Percentiles rank a stretch among this genome's conserved stretches.
These are phyloP conservation scores for Drosophila navojoa DNA, from an alignment of 1,140 invertebrate species.

Conservation along the genomic window DNA sequence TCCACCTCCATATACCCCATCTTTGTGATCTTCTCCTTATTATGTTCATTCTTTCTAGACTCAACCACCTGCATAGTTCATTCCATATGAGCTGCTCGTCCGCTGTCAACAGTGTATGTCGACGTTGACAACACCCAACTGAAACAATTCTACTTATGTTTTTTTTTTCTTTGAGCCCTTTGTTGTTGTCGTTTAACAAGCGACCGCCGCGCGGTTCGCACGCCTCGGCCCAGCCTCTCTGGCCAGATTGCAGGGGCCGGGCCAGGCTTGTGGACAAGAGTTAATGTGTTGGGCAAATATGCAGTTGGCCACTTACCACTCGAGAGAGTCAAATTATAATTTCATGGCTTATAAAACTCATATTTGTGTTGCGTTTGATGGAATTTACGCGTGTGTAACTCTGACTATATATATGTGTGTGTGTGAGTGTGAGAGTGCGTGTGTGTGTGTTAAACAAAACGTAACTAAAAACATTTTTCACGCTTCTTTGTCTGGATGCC, in stretches of 20 bases:
- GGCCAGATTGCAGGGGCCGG: background rate
- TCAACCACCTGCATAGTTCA: too few relatives aligned
- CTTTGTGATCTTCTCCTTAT: too few relatives aligned
- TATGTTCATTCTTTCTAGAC: too few relatives aligned
- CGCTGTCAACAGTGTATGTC: background rate
- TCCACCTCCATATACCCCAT: background rate
- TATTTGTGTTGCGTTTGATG: conserved; percentile 79
- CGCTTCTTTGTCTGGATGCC: conserved; percentile 69
- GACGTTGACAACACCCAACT: background rate
- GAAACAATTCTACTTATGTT: background rate
- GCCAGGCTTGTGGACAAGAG: conserved; percentile 54
- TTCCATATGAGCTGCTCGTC: too few relatives aligned
- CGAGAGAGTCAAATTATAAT: conserved; percentile 78
- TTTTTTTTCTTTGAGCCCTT: conserved; percentile 12
- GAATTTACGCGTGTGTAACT: conserved; percentile 45
- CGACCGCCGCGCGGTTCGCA: conserved; percentile 61
- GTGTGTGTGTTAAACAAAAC: conserved; percentile 65
- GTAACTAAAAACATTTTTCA: conserved; percentile 81
- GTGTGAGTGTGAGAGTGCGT: conserved; percentile 1
- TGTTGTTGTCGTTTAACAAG: conserved; percentile 42
- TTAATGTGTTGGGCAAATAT: conserved; percentile 72
- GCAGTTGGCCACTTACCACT: conserved; percentile 77
- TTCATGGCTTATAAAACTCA: conserved; percentile 82
- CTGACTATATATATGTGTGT: conserved; percentile 4
- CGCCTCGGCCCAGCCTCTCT: conserved; percentile 41